These are phyloP conservation scores for Lepidocolaptes lacrymiger DNA, from an alignment of 2,797 vertebrate genomes.

Conservation along the genomic window DNA sequence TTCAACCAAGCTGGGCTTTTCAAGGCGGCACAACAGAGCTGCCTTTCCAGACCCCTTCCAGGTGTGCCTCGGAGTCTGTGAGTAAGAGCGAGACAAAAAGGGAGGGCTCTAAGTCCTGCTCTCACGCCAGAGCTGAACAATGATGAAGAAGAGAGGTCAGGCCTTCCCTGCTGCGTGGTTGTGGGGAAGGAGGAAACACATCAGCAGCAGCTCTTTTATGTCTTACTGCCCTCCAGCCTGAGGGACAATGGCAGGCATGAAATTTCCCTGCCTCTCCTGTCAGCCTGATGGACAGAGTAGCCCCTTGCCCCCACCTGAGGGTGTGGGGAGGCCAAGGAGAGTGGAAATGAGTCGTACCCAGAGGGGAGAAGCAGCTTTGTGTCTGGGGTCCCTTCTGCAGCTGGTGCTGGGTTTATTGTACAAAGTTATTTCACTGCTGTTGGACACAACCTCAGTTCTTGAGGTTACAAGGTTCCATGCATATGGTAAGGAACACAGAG, in stretches of 20 bases:
- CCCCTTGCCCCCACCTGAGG: neutral
- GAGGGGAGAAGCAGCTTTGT: neutral
- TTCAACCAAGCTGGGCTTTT: neutral
- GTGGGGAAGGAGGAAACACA: neutral
- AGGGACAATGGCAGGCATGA: neutral
- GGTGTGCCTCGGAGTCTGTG: neutral
- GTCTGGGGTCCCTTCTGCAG: neutral
- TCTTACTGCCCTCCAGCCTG: neutral
- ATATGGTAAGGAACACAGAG: neutral
- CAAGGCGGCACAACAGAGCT: neutral
- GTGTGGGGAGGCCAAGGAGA: neutral
- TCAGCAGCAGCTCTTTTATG: neutral
- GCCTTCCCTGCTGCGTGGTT: neutral
- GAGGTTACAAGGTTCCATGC: neutral
- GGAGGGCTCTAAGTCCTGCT: neutral
- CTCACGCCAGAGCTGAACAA: neutral
- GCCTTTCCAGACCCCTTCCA: neutral
- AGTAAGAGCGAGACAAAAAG: neutral
- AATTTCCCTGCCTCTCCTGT: neutral
- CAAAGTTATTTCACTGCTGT: fast-evolving
- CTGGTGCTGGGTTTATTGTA: neutral
- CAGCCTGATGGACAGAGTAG: neutral
- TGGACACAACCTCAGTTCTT: neutral
- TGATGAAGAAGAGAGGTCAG: neutral
- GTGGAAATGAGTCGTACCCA: neutral